Evolutionary conservation across 2,888 invertebrate genomes (phyloP).

Genomic region (Phengaris arion): DNA sequence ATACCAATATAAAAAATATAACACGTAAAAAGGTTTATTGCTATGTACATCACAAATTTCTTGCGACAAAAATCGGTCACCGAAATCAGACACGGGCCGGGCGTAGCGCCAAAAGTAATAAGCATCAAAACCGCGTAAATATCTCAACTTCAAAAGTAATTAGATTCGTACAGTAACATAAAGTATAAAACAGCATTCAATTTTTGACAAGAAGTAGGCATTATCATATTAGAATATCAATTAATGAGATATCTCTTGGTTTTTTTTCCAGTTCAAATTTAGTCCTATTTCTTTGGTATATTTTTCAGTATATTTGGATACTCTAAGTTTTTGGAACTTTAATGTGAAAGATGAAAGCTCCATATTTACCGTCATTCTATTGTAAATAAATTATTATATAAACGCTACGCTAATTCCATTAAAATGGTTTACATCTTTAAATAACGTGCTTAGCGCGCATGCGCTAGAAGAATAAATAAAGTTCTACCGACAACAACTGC

Average conservation of each 20-base stretch:
- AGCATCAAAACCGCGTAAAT: slow-evolving; percentile 16
- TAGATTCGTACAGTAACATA: neutral
- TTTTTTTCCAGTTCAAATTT: neutral
- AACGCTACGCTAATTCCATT: too few relatives aligned
- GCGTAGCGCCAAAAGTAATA: slow-evolving; percentile 4
- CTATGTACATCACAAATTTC: too few relatives aligned
- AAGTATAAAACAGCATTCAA: neutral
- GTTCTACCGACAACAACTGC: too few relatives aligned
- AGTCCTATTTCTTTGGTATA: neutral
- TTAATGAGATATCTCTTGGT: neutral
- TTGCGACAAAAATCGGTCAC: neutral
- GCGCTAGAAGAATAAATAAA: too few relatives aligned
- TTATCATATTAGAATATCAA: slow-evolving; percentile 1
- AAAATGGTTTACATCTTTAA: too few relatives aligned
- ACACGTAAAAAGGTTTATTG: too few relatives aligned
- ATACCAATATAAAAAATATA: too few relatives aligned
- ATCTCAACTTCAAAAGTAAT: slow-evolving; percentile 1
- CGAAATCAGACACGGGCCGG: slow-evolving; percentile 1
- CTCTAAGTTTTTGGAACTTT: too few relatives aligned
- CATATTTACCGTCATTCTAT: too few relatives aligned
- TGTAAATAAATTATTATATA: too few relatives aligned
- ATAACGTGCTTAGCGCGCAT: too few relatives aligned
- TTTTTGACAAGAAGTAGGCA: neutral
- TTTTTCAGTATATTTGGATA: neutral
- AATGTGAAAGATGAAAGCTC: too few relatives aligned